Evolutionary conservation across 2,113 vertebrate genomes (phyloP).

Genomic region (Ophiodon elongatus): DNA sequence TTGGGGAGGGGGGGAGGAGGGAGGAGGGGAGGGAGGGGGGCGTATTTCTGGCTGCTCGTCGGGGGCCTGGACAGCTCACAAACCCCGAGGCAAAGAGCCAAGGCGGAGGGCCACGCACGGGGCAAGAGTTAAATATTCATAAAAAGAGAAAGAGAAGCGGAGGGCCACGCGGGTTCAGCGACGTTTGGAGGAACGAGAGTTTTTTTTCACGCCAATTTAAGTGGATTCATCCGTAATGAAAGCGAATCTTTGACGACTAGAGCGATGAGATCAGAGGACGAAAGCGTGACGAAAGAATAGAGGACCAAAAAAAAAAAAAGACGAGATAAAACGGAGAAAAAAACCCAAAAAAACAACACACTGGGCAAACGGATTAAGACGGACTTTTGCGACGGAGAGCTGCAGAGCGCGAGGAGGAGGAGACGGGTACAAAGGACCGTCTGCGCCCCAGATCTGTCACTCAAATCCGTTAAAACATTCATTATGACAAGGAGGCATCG

Average conservation of each 20-base stretch:
- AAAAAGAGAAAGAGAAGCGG: conserved; percentile 54
- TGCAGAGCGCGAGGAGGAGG: not conserved
- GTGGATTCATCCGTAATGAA: conserved; percentile 31
- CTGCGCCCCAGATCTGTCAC: conserved; percentile 67
- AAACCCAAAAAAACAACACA: conserved; percentile 6
- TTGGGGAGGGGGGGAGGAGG: conserved; percentile 22
- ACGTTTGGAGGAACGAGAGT: conserved; percentile 15
- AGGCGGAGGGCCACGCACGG: conserved; percentile 52
- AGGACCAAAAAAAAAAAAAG: conserved; percentile 4
- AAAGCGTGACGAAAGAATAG: not conserved
- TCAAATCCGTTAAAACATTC: conserved; percentile 70
- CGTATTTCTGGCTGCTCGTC: conserved; percentile 63
- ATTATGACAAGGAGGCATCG: conserved; percentile 69
- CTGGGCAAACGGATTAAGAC: conserved; percentile 26
- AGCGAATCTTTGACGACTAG: not conserved
- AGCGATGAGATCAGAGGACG: conserved; percentile 28
- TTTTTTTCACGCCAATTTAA: conserved; percentile 15
- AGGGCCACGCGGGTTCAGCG: conserved; percentile 28
- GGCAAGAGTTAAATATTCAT: conserved; percentile 81
- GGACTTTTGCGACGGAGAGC: conserved; percentile 24
- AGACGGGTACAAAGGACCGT: conserved; percentile 17
- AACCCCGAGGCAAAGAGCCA: conserved; percentile 69
- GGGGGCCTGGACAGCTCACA: conserved; percentile 50
- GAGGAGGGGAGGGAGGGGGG: no score
- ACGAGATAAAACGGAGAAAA: not conserved